These are phyloP conservation scores for Hemaris fuciformis DNA, from an alignment of 2,888 invertebrate genomes.

Conservation along the genomic window DNA sequence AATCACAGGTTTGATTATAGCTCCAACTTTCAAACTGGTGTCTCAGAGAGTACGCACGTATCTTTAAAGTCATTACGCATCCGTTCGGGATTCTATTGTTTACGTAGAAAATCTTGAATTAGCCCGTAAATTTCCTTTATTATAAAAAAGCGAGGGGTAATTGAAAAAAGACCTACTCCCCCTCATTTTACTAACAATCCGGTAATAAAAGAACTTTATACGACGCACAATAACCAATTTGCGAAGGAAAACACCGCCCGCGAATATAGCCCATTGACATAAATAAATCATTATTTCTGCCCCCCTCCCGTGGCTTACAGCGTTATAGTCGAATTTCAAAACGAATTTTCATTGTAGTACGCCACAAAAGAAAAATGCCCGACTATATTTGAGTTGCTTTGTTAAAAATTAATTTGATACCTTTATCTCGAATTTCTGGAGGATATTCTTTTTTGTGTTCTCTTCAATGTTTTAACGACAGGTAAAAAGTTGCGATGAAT, in stretches of 20 bases:
- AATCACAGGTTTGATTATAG: too few species aligned
- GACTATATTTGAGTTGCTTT: slow-evolving; percentile 64
- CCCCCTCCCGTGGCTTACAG: slow-evolving; percentile 43
- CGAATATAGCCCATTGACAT: slow-evolving; percentile 74
- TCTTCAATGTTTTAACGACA: slow-evolving; percentile 19
- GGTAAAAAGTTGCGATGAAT: background rate
- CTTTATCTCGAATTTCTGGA: slow-evolving; percentile 69
- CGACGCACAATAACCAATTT: slow-evolving; percentile 78
- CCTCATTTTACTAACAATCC: slow-evolving; percentile 75
- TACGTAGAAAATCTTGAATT: slow-evolving; percentile 56
- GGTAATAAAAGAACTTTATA: slow-evolving; percentile 77
- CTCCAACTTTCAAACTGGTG: too few species aligned
- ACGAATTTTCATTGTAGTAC: slow-evolving; percentile 75
- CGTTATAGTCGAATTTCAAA: slow-evolving; percentile 51
- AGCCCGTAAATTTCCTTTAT: slow-evolving; percentile 65
- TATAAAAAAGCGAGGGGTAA: slow-evolving; percentile 52
- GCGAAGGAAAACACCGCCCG: slow-evolving; percentile 65
- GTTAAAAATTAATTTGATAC: slow-evolving; percentile 81
- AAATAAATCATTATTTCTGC: slow-evolving; percentile 78
- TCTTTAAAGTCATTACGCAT: too few species aligned
- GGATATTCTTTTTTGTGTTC: slow-evolving; percentile 36
- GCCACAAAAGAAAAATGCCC: slow-evolving; percentile 76
- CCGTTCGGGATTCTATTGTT: slow-evolving; percentile 41
- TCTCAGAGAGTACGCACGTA: too few species aligned
- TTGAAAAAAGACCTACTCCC: slow-evolving; percentile 62